Evolutionary conservation across 2,888 invertebrate genomes (phyloP), one percentile per base, ranked within the genome.

Genomic region (Diadegma fenestrale): DNA sequence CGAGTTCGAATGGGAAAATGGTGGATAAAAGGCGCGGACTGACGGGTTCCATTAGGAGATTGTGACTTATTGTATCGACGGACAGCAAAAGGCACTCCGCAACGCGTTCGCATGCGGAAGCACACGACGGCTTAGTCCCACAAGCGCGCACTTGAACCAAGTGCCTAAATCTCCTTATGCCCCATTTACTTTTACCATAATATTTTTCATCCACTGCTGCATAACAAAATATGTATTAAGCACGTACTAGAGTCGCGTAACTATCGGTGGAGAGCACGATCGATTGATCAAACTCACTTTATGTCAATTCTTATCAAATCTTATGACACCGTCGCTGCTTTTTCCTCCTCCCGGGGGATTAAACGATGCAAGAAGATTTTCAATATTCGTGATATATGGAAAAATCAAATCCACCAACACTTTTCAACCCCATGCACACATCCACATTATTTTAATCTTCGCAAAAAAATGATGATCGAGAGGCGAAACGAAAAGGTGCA

Each of bases 31-130:
- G 88, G 88, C 80, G 86, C 82, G 84, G 87, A 88, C 86, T 90
- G 91, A 90, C 91, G 89, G 90, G 80, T 87, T 91, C 91, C 90
- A 92, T 91, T 91, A 91, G 90, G 89, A 90, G 91, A 91, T 90
- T 89, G 90, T 91, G 91, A 92, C 92, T 92, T 92, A 92, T 91
- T 90, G 88, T 79, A 86, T 79, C 88, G 90, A 88, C 87, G 88
- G 89, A 90, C 92, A 91, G 86, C 88, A 91, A 91, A 91, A 91
- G 91, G 88, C 90, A 92, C 91, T 91, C 87, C 87, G 63, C 80
- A 51, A 82, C 84, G 78, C 63, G 84, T 78, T 84, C 66, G 80
- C 64, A 86, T 83, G 80, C 83, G 77, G 61, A 78, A 63, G 76
- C 81, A 33, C 26, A 58, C 77, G 76, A 58, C 68, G 72, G 80